Evolutionary conservation across 2,888 invertebrate species (phyloP).

Genomic region (Machimus atricapillus): DNA sequence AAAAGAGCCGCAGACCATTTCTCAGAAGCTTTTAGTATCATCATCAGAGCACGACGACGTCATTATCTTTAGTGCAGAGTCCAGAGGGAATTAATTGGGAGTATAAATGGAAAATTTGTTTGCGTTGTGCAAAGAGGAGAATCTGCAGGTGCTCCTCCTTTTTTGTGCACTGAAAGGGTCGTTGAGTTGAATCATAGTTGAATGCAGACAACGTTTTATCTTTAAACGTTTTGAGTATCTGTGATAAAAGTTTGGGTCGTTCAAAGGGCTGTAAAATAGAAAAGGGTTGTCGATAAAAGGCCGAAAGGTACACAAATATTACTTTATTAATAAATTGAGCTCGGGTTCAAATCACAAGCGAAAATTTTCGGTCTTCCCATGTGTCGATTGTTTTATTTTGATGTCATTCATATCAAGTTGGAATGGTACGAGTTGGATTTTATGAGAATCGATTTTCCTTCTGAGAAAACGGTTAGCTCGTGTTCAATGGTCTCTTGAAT

Average conservation of each 20-base stretch:
- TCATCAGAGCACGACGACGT: not conserved
- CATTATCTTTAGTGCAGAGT: not conserved
- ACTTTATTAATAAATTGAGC: slow-evolving; percentile 11
- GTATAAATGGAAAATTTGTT: not conserved
- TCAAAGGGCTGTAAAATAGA: not conserved
- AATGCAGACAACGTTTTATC: not conserved
- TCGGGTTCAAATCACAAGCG: not conserved
- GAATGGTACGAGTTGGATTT: slow-evolving; percentile 44
- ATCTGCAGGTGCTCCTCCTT: not conserved
- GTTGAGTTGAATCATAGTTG: not conserved
- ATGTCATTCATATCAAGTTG: slow-evolving; percentile 27
- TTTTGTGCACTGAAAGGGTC: not conserved
- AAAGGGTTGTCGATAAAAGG: not conserved
- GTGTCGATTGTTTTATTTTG: not conserved
- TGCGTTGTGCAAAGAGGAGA: not conserved
- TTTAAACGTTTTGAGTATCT: not conserved
- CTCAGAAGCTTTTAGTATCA: not conserved
- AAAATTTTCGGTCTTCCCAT: not conserved
- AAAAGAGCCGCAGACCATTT: not conserved
- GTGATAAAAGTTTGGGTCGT: not conserved
- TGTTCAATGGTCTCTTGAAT: not conserved
- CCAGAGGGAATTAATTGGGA: not conserved
- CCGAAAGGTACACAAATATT: not conserved
- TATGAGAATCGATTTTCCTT: slow-evolving; percentile 38
- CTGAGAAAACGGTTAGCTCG: slow-evolving; percentile 41